Base-by-base conservation (phyloP, 2,888 invertebrate species). In the Heliconius erato region DNA sequence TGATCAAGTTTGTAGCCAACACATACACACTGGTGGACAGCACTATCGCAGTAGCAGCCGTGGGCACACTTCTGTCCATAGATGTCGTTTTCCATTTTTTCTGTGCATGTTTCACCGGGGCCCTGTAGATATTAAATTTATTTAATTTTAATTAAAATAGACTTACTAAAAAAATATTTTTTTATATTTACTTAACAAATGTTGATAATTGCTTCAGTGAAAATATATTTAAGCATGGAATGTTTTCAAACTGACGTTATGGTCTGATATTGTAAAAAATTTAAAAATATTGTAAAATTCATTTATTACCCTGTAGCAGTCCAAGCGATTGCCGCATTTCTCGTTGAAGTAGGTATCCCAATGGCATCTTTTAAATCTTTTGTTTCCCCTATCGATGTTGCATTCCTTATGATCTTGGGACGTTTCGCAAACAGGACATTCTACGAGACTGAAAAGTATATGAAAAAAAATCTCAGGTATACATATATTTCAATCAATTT, bases 221-320 rank as follows among this genome's bases (percentile, higher is more conserved):
- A 7, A 63, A 23, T 54, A 19, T 63, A 63, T 63, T 63, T 63
- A 9, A 54, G 2, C 19, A 19, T 54, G 54, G 2, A 54, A 63
- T n/a, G 63, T 63, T n/a, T n/a, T n/a, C n/a, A n/a, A 23, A 0
- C 63, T 3, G n/a, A 63, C 3, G 59, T 63, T 11, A n/a, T n/a
- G 9, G 23, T n/a, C n/a, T n/a, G n/a, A n/a, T n/a, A n/a, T n/a
- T n/a, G n/a, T n/a, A n/a, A n/a, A n/a, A n/a, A n/a, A n/a, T n/a
- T n/a, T n/a, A n/a, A n/a, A n/a, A n/a, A n/a, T n/a, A n/a, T n/a
- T n/a, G n/a, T n/a, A n/a, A n/a, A n/a, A n/a, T n/a, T n/a, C n/a
- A n/a, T n/a, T n/a, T 85, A 80, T 54, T 88, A 95, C 95, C 90
- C 94, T 90, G 87, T 89, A 94, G 87, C 95, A 95, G 84, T 95